A percentile compares a stretch with the other conserved stretches of the same genome.
Conservation (phyloP, 2,113 vertebrate species). For the Podarcis raffonei region DNA sequence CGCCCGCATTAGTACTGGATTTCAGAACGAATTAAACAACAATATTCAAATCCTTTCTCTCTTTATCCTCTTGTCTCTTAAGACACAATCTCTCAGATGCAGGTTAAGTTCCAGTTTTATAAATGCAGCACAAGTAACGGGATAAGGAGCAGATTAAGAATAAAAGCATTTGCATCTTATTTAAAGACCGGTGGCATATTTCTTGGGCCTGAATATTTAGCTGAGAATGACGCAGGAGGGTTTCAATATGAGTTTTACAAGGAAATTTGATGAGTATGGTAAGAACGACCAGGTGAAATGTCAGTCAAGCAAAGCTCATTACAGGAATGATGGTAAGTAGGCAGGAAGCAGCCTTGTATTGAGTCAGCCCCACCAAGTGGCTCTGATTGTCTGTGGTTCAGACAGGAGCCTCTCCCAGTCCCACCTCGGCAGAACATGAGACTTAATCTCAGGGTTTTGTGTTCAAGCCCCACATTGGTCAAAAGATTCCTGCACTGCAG, state of each 20-base stretch:
- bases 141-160: background rate
- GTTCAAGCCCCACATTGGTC: too few relatives aligned
- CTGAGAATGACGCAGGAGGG: background rate
- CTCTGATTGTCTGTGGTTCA: too few relatives aligned
- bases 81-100: background rate
- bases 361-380: too few relatives aligned
- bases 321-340: too few relatives aligned
- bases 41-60: background rate
- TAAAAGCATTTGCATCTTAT: background rate
- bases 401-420: too few relatives aligned
- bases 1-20: background rate
- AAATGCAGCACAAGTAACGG: background rate
- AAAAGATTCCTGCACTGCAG: too few relatives aligned
- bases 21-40: conserved; percentile 10
- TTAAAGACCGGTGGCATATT: background rate
- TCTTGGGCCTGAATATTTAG: background rate
- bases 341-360: too few relatives aligned
- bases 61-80: background rate
- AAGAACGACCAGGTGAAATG: background rate
- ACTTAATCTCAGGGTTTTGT: too few relatives aligned
- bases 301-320: background rate
- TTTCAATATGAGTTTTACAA: background rate
- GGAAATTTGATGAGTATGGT: background rate
- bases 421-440: too few relatives aligned
- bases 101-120: background rate